Base-by-base conservation (phyloP, 1,140 invertebrate genomes). In the Parapsyche elsis region DNA sequence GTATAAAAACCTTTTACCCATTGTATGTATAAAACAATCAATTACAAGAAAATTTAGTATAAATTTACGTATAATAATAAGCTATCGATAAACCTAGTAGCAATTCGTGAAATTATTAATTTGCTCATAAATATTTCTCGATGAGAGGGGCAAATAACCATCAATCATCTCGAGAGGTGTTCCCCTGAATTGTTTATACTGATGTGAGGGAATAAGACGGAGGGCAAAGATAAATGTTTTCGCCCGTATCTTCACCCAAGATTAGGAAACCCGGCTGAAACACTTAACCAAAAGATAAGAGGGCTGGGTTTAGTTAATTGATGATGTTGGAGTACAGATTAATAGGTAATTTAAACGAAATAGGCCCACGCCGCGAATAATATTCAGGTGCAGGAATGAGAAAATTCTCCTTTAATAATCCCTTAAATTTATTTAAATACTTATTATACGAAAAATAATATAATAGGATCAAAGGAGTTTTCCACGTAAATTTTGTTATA, bases 341-440 rank as follows among this genome's bases (percentile, higher is more conserved):
- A 75, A 75, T 57, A 49, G 73, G 73, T 59, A 75, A 59, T 75
- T 75, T 75, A 73, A 73, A 49, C 71, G 46, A 73, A 73, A 46
- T 46, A 67, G 24, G 12, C 10, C 61, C 12, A 67, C 61, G 16
- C 49, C 49, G 49, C 49, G 16, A 53, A 53, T 53, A 53, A 53
- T 53, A 53, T 14, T 53, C 10, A 12, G 59, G 21, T 23, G 59
- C 14, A 5, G 14, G 59, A 10, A 12, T 5, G 49, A 12, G 49
- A 16, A 5, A 4, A 1, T 16, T 12, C 12, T 10, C 21, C 21
- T 23, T 61, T 61, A 61, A 61, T 23, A 21, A 61, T 61, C 59
- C 19, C 21, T 61, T 2, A 19, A 61, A 61, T 61, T 61, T 21
- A 61, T 61, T 61, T 23, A 19, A 10, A 16, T 16, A 16, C n/a